Conservation (phyloP, 2,888 invertebrate genomes). For the Pogonocherus hispidulus region DNA sequence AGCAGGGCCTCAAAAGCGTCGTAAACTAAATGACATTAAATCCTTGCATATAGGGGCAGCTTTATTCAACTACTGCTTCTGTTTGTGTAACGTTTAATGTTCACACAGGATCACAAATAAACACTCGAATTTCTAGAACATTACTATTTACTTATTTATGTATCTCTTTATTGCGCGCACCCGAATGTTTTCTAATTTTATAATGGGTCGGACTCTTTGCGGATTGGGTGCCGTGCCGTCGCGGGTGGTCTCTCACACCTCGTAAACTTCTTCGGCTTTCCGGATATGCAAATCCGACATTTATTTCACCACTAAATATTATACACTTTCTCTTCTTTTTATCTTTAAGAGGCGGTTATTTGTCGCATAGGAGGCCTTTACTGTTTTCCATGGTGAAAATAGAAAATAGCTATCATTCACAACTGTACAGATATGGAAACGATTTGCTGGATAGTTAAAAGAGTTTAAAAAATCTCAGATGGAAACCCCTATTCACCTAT, state of each 20-base stretch:
- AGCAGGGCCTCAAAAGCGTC: conserved; percentile 31
- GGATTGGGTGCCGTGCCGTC: conserved; percentile 52
- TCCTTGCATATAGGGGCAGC: conserved; percentile 38
- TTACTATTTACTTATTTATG: conserved; percentile 68
- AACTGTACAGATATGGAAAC: too few relatives aligned
- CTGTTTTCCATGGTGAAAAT: too few relatives aligned
- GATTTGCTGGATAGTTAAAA: too few relatives aligned
- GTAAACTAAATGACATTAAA: conserved; percentile 45
- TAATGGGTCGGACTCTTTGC: conserved; percentile 54
- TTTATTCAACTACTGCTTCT: conserved; percentile 40
- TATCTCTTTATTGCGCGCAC: conserved; percentile 63
- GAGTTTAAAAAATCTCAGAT: too few relatives aligned
- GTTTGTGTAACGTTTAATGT: conserved; percentile 64
- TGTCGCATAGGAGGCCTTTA: neutral
- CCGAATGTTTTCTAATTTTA: conserved; percentile 65
- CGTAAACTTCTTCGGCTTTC: conserved; percentile 49
- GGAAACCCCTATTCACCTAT: too few relatives aligned
- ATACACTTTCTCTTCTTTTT: conserved; percentile 5
- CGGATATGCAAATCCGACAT: conserved; percentile 56
- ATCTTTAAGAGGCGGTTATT: conserved; percentile 3
- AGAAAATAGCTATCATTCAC: too few relatives aligned
- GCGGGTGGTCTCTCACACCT: conserved; percentile 56
- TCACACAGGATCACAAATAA: conserved; percentile 67
- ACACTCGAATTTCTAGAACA: conserved; percentile 68
- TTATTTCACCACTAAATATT: conserved; percentile 35